Percentiles rank a stretch among this genome's conserved stretches.
These are phyloP conservation scores for Heterodera filipjevi DNA, from an alignment of 2,888 invertebrate genomes.

Conservation along the genomic window DNA sequence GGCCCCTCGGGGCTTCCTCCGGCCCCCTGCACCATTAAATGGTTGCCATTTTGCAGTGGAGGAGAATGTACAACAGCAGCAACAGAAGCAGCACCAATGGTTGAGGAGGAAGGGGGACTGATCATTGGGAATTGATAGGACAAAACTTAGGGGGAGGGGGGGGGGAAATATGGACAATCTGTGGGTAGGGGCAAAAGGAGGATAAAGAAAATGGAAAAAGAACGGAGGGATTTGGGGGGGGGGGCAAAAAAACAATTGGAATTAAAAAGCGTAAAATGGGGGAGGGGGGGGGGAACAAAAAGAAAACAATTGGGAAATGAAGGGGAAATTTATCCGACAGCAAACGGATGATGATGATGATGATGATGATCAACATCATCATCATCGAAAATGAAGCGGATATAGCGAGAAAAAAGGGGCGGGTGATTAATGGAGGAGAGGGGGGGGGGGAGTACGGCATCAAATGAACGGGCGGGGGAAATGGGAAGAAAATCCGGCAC, in stretches of 20 bases:
- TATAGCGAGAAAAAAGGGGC: neutral
- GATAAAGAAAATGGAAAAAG: neutral
- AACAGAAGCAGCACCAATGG: neutral
- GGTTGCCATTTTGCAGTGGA: constrained; percentile 1
- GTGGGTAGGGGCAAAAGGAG: neutral
- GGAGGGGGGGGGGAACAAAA: neutral
- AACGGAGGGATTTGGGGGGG: neutral
- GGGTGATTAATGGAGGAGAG: neutral
- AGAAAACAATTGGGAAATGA: constrained; percentile 5
- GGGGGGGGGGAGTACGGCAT: neutral
- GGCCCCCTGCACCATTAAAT: neutral
- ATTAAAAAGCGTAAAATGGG: neutral
- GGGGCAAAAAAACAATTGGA: neutral
- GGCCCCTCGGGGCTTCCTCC: constrained; percentile 3
- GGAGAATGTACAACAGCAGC: neutral
- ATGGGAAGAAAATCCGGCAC: neutral
- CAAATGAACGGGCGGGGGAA: neutral
- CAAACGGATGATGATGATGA: neutral
- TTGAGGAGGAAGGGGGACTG: neutral
- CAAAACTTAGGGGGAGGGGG: neutral
- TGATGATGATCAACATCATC: neutral
- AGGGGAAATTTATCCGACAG: neutral
- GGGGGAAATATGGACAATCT: neutral
- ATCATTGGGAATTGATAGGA: neutral
- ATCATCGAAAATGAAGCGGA: neutral